phyloP scores from a whole-genome alignment of 2,888 invertebrate species.

The Nebria brevicollis region DNA sequence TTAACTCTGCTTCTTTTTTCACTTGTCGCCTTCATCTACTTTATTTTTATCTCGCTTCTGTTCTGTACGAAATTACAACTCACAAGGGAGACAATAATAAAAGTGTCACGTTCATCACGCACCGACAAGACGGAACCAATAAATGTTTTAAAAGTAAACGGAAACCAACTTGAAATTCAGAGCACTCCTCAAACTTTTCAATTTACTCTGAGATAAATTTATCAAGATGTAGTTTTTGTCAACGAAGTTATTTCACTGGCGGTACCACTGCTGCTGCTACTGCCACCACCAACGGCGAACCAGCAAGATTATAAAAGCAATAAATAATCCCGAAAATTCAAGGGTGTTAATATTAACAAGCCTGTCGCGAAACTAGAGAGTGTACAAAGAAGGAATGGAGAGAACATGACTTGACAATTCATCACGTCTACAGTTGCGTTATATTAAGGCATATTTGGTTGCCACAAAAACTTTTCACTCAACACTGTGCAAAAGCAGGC shows the following conservation, averaged over 20 bases:
- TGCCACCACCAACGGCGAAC: not conserved
- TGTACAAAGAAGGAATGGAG: not conserved
- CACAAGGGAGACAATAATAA: constrained; percentile 42
- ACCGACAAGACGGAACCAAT: constrained; percentile 46
- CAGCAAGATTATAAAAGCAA: constrained; percentile 45
- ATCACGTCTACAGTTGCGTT: not conserved
- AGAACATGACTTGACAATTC: constrained; percentile 1
- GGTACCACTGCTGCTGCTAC: not conserved
- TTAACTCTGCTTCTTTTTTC: not conserved
- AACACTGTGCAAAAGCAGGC: not conserved
- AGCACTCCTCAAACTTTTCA: constrained; percentile 44
- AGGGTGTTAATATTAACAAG: constrained; percentile 35
- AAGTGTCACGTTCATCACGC: constrained; percentile 47
- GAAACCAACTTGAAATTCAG: constrained; percentile 43
- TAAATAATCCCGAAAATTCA: constrained; percentile 41
- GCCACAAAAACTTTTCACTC: not conserved
- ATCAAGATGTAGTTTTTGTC: constrained; percentile 46
- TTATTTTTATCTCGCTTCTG: constrained; percentile 19
- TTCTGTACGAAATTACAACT: constrained; percentile 38
- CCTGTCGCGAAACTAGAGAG: constrained; percentile 5
- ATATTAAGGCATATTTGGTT: not conserved
- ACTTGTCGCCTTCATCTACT: constrained; percentile 1
- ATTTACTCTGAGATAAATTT: constrained; percentile 46
- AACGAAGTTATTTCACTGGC: constrained; percentile 39
- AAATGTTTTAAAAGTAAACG: constrained; percentile 47